Percentiles rank a stretch among this genome's conserved stretches.
phyloP scores from a whole-genome alignment of 35 echinoderm and acorn worm genomes.

The Stichopus chloronotus region DNA sequence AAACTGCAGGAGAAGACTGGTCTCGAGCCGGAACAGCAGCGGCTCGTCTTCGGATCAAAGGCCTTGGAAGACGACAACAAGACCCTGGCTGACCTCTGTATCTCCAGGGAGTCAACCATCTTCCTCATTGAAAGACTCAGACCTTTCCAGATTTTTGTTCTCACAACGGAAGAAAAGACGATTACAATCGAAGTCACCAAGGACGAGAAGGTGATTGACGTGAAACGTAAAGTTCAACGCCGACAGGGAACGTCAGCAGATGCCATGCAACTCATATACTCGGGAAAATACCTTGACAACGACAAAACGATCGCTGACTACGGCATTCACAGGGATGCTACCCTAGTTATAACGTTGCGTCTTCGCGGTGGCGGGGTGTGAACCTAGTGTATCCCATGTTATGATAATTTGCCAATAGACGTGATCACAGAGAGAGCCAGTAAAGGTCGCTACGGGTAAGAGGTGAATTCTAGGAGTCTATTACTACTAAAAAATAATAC shows the following conservation, averaged over 20 bases:
- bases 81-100: not conserved
- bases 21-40: not conserved
- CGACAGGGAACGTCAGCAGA: not conserved
- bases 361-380: not conserved
- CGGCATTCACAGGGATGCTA: not conserved
- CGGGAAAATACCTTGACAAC: not conserved
- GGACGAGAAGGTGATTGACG: not conserved
- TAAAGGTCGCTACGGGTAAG: too few species aligned
- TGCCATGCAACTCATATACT: not conserved
- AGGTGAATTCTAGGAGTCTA: too few species aligned
- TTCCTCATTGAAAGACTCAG: not conserved
- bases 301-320: not conserved
- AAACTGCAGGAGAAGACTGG: not conserved
- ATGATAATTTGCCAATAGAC: too few species aligned
- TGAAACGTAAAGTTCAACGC: not conserved
- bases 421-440: too few species aligned
- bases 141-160: not conserved
- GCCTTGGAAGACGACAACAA: not conserved
- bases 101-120: not conserved
- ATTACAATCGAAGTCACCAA: not conserved
- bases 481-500: too few species aligned
- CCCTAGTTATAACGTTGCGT: not conserved
- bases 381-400: too few species aligned
- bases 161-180: not conserved
- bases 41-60: not conserved